Evolutionary conservation across 2,113 vertebrate species (phyloP), one percentile per base, ranked within the genome.

Genomic region (Garra rufa): DNA sequence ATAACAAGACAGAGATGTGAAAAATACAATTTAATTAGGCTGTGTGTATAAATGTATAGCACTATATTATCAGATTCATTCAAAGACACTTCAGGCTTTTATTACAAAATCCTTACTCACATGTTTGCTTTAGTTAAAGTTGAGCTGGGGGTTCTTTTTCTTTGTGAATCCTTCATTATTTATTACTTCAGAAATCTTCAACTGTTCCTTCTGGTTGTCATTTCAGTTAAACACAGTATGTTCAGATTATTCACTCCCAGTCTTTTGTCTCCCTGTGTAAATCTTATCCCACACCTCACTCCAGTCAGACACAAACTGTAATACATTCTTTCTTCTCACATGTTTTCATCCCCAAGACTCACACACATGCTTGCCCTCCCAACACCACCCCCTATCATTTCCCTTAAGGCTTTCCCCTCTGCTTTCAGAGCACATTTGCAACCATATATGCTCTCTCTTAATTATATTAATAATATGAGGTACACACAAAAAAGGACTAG

Each of bases 161-260:
- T 70, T 50, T 57, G n/a, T 26, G 34, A 52, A 55, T 28, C 57
- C 48, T 71, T 82, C 80, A 71, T 82, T 50, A 55, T 71, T 82
- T 61, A 13, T 57, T 28, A 50, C 19, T 57, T 59, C 3, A n/a
- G 26, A 78, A 9, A 19, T 43, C 38, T 59, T 26, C 8, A 78
- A 43, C 28, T 15, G 5, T 77, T 8, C 48, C 11, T 79, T 38
- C 10, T 57, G 19, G 24, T 24, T 41, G 4, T 78, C 34, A 76
- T 34, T 28, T 28, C 44, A 75, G 3, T 19, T 10, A 8, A 26
- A 34, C 28, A 38, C 4, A 50, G 26, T 9, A 28, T 46, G 11
- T 28, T 9, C 46, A 48, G n/a, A 52, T 21, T 43, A 28, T 52
- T 55, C 13, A 55, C 28, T 55, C 19, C 48, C 2, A 38, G 19